These are phyloP conservation scores for Coremacera marginata DNA, from an alignment of 2,888 invertebrate genomes.

Conservation along the genomic window DNA sequence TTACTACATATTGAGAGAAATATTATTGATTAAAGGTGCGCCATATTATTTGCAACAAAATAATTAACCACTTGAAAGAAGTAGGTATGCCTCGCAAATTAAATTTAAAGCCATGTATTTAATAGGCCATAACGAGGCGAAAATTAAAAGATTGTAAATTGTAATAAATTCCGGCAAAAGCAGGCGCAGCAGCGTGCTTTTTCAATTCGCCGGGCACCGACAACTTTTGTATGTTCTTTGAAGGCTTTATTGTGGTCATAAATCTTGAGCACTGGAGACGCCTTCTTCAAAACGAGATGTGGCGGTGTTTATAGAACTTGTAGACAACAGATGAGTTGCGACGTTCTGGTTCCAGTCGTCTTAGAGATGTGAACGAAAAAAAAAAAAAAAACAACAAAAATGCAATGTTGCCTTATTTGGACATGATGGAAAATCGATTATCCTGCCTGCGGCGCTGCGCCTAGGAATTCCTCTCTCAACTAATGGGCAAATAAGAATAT, in stretches of 20 bases:
- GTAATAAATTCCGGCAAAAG: no score
- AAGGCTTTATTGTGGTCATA: constrained; percentile 18
- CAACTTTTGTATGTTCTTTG: neutral
- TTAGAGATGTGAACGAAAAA: neutral
- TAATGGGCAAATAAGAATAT: constrained; percentile 30
- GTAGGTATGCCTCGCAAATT: no score
- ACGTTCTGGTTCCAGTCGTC: neutral
- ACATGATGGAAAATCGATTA: constrained; percentile 35
- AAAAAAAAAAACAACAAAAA: neutral
- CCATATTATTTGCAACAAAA: no score
- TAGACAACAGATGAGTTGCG: neutral
- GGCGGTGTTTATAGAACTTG: neutral
- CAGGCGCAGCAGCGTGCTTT: no score
- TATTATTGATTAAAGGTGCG: no score
- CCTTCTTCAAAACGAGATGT: no score
- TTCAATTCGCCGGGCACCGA: no score
- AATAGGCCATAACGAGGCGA: no score
- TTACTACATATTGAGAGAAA: no score
- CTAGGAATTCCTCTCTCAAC: neutral
- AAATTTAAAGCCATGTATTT: no score
- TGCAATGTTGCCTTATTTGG: constrained; percentile 1
- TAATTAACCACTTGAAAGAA: no score
- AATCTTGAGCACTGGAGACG: neutral
- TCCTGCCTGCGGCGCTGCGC: constrained; percentile 2
- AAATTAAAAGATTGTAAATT: no score